Evolutionary conservation across 1,140 invertebrate species (phyloP).

Genomic region (Ctenoplectra terminalis): DNA sequence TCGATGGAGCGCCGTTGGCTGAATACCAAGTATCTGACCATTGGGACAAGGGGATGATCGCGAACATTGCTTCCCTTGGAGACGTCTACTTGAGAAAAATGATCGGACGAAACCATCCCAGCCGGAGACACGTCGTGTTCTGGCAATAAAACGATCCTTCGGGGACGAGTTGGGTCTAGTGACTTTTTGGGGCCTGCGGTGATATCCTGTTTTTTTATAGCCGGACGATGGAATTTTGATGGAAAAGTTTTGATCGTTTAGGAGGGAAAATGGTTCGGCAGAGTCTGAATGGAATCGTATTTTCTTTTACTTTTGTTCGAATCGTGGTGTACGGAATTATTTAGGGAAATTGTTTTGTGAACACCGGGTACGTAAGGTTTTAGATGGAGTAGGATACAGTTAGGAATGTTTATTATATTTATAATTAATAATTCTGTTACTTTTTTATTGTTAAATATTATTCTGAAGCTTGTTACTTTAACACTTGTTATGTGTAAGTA

Average conservation of each 20-base stretch:
- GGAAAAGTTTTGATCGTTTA: slow-evolving; percentile 3
- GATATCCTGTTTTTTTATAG: slow-evolving; percentile 27
- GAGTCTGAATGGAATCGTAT: not conserved
- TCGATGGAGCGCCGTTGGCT: slow-evolving; percentile 70
- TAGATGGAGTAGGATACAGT: too few relatives aligned
- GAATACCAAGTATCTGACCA: slow-evolving; percentile 74
- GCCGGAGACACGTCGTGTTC: not conserved
- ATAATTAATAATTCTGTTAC: too few relatives aligned
- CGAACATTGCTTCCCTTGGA: slow-evolving; percentile 32
- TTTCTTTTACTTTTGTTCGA: not conserved
- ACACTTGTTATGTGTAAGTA: too few relatives aligned
- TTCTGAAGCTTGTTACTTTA: too few relatives aligned
- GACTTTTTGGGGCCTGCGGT: slow-evolving; percentile 3
- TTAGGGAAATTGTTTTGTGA: too few relatives aligned
- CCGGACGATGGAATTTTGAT: slow-evolving; percentile 29
- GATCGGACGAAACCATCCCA: slow-evolving; percentile 11
- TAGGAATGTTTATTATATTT: too few relatives aligned
- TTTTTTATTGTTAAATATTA: too few relatives aligned
- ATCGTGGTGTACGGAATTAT: not conserved
- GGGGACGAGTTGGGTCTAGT: slow-evolving; percentile 2
- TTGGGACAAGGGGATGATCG: slow-evolving; percentile 44
- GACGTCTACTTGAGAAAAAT: slow-evolving; percentile 48
- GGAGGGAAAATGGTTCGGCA: not conserved
- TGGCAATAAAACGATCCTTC: slow-evolving; percentile 45
- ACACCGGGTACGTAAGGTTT: too few relatives aligned